Conservation (phyloP, 2,797 vertebrate species). For the Gallinago stenura region DNA sequence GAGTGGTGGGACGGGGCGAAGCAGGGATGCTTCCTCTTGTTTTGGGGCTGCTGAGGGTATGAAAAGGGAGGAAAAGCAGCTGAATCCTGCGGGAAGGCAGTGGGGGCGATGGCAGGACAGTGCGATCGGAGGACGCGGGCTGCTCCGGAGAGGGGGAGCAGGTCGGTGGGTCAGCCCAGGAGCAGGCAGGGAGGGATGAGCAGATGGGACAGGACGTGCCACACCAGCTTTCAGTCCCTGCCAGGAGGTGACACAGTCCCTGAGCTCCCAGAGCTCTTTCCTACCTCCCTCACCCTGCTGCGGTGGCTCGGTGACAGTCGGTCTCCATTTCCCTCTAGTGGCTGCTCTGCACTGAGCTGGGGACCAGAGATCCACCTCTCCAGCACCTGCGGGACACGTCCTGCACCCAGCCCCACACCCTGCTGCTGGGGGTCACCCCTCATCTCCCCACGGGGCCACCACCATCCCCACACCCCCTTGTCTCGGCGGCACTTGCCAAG, state of each 20-base stretch:
- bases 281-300: background rate
- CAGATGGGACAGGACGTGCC: background rate
- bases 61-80: background rate
- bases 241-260: background rate
- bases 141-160: background rate
- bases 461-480: rapidly evolving
- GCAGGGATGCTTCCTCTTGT: background rate
- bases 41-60: background rate
- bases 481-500: background rate
- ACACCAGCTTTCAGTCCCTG: background rate
- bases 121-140: rapidly evolving
- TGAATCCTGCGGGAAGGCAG: background rate
- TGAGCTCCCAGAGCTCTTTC: background rate
- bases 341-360: conserved; percentile 28
- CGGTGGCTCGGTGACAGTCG: background rate
- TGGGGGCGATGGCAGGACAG: background rate
- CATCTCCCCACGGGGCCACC: rapidly evolving
- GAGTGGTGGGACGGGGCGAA: background rate
- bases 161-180: background rate
- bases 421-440: background rate
- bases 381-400: background rate
- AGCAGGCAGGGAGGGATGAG: background rate
- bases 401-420: rapidly evolving
- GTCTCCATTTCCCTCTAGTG: conserved; percentile 73
- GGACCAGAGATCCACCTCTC: background rate